phyloP scores from a whole-genome alignment of 64 coral and sea anemone species.

The Anthopleura sola region DNA sequence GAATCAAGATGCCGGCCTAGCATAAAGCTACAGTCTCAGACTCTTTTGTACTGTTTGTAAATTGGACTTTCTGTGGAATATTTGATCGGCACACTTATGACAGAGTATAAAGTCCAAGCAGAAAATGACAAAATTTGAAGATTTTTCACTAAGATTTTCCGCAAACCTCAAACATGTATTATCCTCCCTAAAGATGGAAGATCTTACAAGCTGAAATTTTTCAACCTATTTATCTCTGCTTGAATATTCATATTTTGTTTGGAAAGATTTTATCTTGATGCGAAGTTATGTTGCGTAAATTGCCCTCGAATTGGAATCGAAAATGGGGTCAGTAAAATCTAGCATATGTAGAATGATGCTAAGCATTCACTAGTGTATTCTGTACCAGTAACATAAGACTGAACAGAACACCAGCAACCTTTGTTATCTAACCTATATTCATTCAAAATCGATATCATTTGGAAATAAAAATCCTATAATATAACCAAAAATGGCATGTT shows the following conservation, averaged over 20 bases:
- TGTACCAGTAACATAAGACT: too few relatives aligned
- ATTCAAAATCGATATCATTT: background rate
- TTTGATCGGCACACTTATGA: conserved; percentile 11
- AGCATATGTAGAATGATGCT: background rate
- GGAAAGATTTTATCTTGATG: background rate
- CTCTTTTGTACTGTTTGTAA: background rate
- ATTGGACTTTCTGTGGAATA: background rate
- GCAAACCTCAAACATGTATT: background rate
- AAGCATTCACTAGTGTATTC: too few relatives aligned
- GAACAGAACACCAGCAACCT: background rate
- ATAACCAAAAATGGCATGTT: background rate
- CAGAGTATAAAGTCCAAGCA: background rate
- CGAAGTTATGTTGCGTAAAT: background rate
- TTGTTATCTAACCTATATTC: background rate
- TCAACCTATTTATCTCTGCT: background rate
- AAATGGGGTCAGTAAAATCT: too few relatives aligned
- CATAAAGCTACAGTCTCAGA: background rate
- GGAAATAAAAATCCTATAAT: background rate
- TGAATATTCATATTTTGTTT: conserved; percentile 4
- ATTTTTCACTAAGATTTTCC: background rate
- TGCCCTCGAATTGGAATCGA: background rate
- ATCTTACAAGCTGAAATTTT: background rate
- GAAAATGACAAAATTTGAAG: background rate
- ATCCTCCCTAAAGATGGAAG: background rate
- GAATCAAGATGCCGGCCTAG: background rate